Evolutionary conservation across 2,888 invertebrate genomes (phyloP).

Genomic region (Tanytarsus gracilentus): DNA sequence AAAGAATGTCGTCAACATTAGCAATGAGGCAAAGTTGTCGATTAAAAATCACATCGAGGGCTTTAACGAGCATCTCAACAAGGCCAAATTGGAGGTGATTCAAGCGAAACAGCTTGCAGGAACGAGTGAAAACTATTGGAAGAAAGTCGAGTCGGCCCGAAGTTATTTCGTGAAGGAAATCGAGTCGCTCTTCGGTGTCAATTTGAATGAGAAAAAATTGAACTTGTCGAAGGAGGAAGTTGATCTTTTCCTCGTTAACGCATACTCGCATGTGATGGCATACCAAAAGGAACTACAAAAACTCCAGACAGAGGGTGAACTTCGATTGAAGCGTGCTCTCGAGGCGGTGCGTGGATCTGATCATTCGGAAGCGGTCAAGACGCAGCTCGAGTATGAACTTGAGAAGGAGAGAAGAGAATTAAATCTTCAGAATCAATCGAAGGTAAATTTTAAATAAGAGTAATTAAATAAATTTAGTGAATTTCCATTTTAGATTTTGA

Average conservation of each 20-base stretch:
- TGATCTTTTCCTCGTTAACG: conserved; percentile 69
- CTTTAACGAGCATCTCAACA: conserved; percentile 50
- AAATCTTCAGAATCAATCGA: conserved; percentile 61
- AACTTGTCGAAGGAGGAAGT: conserved; percentile 54
- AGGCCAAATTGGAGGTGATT: conserved; percentile 51
- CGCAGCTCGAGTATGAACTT: conserved; percentile 58
- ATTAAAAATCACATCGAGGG: conserved; percentile 49
- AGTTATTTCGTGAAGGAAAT: conserved; percentile 56
- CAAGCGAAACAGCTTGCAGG: conserved; percentile 49
- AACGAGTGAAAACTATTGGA: conserved; percentile 73
- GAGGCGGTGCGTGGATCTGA: conserved; percentile 52
- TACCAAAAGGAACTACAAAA: conserved; percentile 69
- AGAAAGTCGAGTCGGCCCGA: conserved; percentile 53
- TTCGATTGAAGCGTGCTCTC: conserved; percentile 55
- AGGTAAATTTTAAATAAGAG: conserved; percentile 44
- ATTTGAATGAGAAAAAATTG: conserved; percentile 55
- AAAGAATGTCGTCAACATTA: conserved; percentile 35
- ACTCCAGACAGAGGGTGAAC: conserved; percentile 55
- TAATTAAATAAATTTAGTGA: background rate
- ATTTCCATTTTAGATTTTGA: conserved; percentile 48
- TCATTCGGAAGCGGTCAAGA: conserved; percentile 44
- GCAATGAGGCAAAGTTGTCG: conserved; percentile 44
- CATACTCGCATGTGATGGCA: conserved; percentile 64
- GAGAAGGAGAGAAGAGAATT: conserved; percentile 58
- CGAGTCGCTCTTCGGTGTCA: conserved; percentile 59